A percentile compares a stretch with the other conserved stretches of the same genome.
phyloP scores from a whole-genome alignment of 2,888 invertebrate species.

The Megamerina dolium region DNA sequence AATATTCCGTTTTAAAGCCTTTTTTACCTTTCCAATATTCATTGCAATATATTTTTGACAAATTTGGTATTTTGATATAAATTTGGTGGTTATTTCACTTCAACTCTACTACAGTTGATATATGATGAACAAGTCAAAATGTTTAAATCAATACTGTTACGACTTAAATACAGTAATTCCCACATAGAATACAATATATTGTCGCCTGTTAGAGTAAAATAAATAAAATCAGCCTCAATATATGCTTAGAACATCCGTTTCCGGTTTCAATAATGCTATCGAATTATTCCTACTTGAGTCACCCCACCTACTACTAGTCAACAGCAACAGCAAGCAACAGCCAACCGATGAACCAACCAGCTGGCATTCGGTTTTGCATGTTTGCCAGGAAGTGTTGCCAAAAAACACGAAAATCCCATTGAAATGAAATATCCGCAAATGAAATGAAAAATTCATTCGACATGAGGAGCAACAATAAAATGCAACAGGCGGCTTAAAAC shows the following conservation, averaged over 20 bases:
- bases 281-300: neutral
- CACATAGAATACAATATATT: no score
- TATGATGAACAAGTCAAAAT: no score
- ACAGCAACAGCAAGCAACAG: constrained; percentile 4
- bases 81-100: no score
- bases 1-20: no score
- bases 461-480: constrained; percentile 29
- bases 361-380: neutral
- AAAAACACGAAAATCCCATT: constrained; percentile 37
- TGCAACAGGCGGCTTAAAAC: no score
- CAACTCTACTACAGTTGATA: no score
- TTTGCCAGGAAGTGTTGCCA: constrained; percentile 17
- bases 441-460: constrained; percentile 45
- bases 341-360: neutral
- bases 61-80: no score
- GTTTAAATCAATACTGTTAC: no score
- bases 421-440: constrained; percentile 45
- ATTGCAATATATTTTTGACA: no score
- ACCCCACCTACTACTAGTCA: neutral
- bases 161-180: no score
- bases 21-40: no score
- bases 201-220: no score
- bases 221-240: constrained; percentile 14
- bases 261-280: constrained; percentile 3
- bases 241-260: constrained; percentile 19